A percentile compares a stretch with the other conserved stretches of the same genome.
phyloP scores from a whole-genome alignment of 2,113 vertebrate genomes.

The Galeopterus variegatus region DNA sequence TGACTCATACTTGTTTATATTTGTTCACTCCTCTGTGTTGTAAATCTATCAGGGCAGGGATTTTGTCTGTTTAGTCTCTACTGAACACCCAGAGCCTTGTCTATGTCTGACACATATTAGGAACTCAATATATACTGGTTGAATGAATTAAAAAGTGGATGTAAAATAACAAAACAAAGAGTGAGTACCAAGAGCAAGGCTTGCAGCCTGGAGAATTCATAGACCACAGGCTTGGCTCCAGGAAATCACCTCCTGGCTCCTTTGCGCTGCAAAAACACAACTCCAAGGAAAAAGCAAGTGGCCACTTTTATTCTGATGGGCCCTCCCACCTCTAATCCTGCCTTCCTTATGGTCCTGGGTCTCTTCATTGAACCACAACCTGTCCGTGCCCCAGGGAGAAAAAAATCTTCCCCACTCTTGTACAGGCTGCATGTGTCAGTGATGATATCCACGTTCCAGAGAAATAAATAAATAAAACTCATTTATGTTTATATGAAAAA shows the following conservation, averaged over 20 bases:
- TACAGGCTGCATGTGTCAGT: neutral
- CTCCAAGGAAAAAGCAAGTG: neutral
- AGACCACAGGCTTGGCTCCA: neutral
- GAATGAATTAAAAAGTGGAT: neutral
- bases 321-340: neutral
- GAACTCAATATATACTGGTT: neutral
- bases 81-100: neutral
- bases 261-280: neutral
- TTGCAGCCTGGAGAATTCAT: neutral
- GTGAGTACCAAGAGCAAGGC: neutral
- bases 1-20: neutral
- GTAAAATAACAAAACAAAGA: neutral
- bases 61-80: neutral
- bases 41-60: neutral
- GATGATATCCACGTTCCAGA: neutral
- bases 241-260: neutral
- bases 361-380: neutral
- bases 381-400: too few species aligned
- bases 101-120: neutral
- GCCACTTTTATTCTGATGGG: neutral
- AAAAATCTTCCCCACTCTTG: neutral
- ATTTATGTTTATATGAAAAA: constrained; percentile 55
- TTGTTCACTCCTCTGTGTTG: neutral
- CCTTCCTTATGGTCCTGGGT: neutral
- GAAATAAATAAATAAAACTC: constrained; percentile 2